Evolutionary conservation across 2,797 vertebrate genomes (phyloP).

Genomic region (Tapirus indicus): DNA sequence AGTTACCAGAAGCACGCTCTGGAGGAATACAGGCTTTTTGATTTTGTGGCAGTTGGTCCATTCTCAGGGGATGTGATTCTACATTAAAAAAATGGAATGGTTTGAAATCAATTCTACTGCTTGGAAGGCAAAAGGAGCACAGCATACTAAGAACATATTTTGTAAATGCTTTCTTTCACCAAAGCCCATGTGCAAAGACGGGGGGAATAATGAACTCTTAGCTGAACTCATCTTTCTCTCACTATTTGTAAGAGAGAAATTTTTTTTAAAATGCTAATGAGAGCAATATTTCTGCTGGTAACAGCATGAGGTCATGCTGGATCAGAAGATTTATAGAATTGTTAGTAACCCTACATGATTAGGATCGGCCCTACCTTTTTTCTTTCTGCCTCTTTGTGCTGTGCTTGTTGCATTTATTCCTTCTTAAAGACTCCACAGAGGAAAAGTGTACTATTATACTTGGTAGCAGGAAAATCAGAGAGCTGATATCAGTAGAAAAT

Average conservation of each 20-base stretch:
- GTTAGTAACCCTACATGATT: constrained; percentile 67
- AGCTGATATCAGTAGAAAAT: constrained; percentile 55
- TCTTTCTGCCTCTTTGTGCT: constrained; percentile 24
- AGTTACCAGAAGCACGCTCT: not conserved
- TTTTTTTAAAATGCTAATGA: constrained; percentile 77
- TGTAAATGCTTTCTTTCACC: constrained; percentile 59
- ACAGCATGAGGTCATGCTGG: constrained; percentile 68
- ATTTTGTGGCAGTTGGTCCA: not conserved
- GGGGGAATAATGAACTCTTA: constrained; percentile 69
- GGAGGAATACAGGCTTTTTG: not conserved
- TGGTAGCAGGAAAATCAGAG: constrained; percentile 53
- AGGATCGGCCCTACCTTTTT: constrained; percentile 35
- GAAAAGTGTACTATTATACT: not conserved
- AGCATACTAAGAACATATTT: constrained; percentile 26
- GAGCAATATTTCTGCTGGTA: constrained; percentile 71
- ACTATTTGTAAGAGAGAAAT: not conserved
- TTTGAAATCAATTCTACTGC: constrained; percentile 56
- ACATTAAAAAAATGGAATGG: constrained; percentile 39
- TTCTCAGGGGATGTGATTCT: constrained; percentile 15
- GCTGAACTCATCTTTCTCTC: constrained; percentile 48
- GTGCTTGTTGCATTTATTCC: constrained; percentile 58
- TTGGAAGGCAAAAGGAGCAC: not conserved
- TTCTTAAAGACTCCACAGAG: not conserved
- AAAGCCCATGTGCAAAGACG: not conserved
- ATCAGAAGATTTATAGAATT: constrained; percentile 79